Percentiles rank a stretch among this genome's conserved stretches.
Conservation (phyloP, 2,797 vertebrate genomes). For the Spinibarbus caldwelli region DNA sequence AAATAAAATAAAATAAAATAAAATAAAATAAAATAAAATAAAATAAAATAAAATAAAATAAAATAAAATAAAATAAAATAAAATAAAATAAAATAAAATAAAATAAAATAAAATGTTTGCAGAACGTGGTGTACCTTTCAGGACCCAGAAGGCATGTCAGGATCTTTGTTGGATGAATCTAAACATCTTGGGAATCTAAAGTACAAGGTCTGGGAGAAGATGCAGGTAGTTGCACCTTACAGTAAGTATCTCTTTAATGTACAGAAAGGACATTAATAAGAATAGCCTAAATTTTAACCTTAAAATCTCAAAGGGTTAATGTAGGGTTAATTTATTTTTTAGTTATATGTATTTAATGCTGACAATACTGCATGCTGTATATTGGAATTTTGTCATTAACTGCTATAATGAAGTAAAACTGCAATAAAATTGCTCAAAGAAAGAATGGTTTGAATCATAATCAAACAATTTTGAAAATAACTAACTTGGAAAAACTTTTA, state of each 20-base stretch:
- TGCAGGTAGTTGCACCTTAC: slow-evolving; percentile 69
- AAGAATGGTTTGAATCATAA: too few species aligned
- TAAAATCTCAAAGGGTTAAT: background rate
- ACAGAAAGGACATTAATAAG: background rate
- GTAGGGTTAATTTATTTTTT: background rate
- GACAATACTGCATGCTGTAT: background rate
- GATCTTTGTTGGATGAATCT: slow-evolving; percentile 71
- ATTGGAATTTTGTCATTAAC: background rate
- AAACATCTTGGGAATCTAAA: slow-evolving; percentile 77
- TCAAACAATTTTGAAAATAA: too few species aligned
- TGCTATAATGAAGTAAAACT: too few species aligned
- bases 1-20: too few species aligned
- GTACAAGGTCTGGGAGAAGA: slow-evolving; percentile 76
- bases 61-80: too few species aligned
- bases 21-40: background rate
- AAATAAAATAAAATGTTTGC: too few species aligned
- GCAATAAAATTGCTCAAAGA: too few species aligned
- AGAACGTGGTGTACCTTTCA: slow-evolving; percentile 62
- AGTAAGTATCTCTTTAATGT: slow-evolving; percentile 67
- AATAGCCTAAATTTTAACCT: background rate
- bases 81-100: background rate
- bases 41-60: background rate
- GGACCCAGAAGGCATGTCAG: slow-evolving; percentile 64
- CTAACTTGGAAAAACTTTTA: background rate
- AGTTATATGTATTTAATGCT: background rate